Evolutionary conservation across 2,888 invertebrate genomes (phyloP), one percentile per base, ranked within the genome.

Genomic region (Sarcophaga subvicina): DNA sequence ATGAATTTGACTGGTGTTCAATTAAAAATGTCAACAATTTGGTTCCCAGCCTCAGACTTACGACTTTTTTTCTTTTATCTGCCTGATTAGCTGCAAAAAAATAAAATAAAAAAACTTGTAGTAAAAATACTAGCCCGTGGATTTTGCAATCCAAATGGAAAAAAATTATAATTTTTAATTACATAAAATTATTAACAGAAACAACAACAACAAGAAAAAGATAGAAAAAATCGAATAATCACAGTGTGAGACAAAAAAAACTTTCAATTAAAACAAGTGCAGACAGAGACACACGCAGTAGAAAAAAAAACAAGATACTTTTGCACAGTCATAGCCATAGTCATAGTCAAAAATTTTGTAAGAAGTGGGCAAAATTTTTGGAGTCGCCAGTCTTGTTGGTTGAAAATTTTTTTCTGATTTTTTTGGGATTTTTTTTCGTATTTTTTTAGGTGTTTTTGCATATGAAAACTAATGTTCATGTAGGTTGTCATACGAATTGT

Each of bases 401-500:
- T 27, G 27, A 27, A 27, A 37, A 37, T 37, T 37, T 37, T 37
- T 37, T 37, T 37, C 6, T 1, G 6, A 6, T 1, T 37, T 37
- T 37, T 27, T 27, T 6, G 4, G 27, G 4, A 60, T 60, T 20
- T 60, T 12, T 17, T 60, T 17, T 70, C 3, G 6, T 71, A 12
- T 63, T 62, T 54, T 37, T 37, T 37, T 37, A 6, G 37, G 6
- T 22, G 37, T 54, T 80, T 80, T 76, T 27, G 49, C 76, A 84
- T 84, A 84, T 84, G 71, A 69, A 84, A 83, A 37, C 0, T 6
- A 37, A 67, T 87, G 87, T 87, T 84, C 87, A 87, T 84, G 87
- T 87, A 87, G 87, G 87, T 84, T 87, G 87, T 87, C 87, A 87
- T 81, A 87, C 84, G 84, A 87, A 62, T 79, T 82, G 87, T 84